Percentiles rank a stretch among this genome's conserved stretches.
Evolutionary conservation across 2,113 vertebrate species (phyloP).

Genomic region (Ondatra zibethicus): DNA sequence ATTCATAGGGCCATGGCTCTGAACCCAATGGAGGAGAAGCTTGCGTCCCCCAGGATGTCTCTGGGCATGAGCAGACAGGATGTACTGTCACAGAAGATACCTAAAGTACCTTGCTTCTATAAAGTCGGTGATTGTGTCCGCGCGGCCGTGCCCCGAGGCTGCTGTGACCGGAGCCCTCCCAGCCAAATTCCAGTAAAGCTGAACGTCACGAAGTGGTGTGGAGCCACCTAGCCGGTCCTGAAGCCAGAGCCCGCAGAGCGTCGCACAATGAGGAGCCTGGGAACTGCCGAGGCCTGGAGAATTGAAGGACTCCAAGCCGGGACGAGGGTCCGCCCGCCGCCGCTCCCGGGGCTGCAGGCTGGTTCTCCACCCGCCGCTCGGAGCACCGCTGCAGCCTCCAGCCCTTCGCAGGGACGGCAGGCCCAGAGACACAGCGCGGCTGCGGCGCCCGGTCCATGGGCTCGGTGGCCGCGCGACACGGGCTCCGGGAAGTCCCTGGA

Average conservation of each 20-base stretch:
- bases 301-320: conserved; percentile 66
- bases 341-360: conserved; percentile 70
- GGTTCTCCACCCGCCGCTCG: conserved; percentile 80
- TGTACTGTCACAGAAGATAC: neutral
- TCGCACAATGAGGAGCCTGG: conserved; percentile 67
- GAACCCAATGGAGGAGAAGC: neutral
- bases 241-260: conserved; percentile 75
- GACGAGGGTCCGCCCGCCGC: conserved; percentile 65
- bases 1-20: neutral
- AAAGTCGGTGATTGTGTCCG: conserved; percentile 92
- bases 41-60: neutral
- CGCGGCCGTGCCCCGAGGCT: conserved; percentile 66
- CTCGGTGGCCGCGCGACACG: conserved; percentile 68
- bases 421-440: conserved; percentile 86
- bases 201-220: conserved; percentile 91
- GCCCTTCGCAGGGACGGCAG: conserved; percentile 79
- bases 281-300: conserved; percentile 49
- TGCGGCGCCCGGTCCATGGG: conserved; percentile 87
- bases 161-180: conserved; percentile 78
- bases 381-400: conserved; percentile 79
- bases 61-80: neutral
- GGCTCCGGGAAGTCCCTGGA: conserved; percentile 84
- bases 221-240: conserved; percentile 85
- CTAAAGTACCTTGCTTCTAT: conserved; percentile 84
- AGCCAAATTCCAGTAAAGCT: conserved; percentile 85